Base-by-base conservation (phyloP, 2,113 vertebrate genomes). In the Gopherus evgoodei region DNA sequence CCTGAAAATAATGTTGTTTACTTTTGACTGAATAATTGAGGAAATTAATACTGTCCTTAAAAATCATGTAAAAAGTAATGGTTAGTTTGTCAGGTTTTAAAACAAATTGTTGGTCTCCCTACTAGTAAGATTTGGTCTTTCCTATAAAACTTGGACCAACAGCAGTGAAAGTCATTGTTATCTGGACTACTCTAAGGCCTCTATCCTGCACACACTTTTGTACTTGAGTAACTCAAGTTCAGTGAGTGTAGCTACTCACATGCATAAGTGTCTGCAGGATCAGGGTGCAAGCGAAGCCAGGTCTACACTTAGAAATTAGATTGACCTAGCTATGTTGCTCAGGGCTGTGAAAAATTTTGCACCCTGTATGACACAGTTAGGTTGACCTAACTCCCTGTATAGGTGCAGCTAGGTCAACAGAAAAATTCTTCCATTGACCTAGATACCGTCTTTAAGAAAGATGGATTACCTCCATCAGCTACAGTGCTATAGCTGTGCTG, bases 1-100 rank as follows among this genome's bases (percentile, higher is more conserved):
- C 49, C 81, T 78, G 79, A 75, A 93, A 90, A 79, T 90, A 83
- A 50, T 44, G 13, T 50, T 47, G 5, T 6, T 42, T 8, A 0
- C 4, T 38, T 10, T 86, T 89, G 82, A 57, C 24, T 62, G 84
- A 65, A 59, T n/a, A 38, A 93, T n/a, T 81, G 3, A 88, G 52
- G 62, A 88, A 81, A 29, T 79, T 76, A 5, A 49, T 69, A 47
- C 76, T 87, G 1, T 62, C 17, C 50, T 47, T 79, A 86, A 95
- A 42, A 52, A 76, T 44, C 57, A 54, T 19, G 42, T 47, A 89
- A 11, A 84, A 83, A 76, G 81, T 12, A 19, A 2, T 87, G 81
- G 85, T 91, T 86, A 82, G 53, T 62, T 80, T 44, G 24, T 96
- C 72, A 81, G 1, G 87, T 89, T 95, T 95, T n/a, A 76, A 75